Percentiles rank a stretch among this genome's conserved stretches.
Evolutionary conservation across 2,888 invertebrate species (phyloP).

Genomic region (Alloscopus bannaensis): DNA sequence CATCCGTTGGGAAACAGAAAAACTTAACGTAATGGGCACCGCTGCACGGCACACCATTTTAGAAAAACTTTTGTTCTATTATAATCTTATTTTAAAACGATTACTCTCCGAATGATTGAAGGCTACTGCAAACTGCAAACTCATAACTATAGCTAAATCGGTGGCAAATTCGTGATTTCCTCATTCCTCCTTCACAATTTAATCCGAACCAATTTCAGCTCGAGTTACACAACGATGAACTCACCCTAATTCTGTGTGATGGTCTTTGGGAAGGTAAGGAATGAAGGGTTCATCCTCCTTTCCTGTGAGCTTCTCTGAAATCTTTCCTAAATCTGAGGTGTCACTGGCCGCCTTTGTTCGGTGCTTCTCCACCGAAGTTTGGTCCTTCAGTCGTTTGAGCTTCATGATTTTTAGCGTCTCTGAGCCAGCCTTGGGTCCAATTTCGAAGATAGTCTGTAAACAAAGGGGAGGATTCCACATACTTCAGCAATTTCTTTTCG

Average conservation of each 20-base stretch:
- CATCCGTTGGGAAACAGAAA: no score
- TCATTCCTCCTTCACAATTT: no score
- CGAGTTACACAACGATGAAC: conserved; percentile 18
- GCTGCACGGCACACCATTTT: no score
- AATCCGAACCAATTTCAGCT: no score
- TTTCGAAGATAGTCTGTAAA: conserved; percentile 93
- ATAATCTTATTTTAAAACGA: no score
- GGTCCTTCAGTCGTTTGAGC: conserved; percentile 86
- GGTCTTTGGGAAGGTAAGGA: conserved; percentile 89
- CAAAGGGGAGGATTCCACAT: neutral
- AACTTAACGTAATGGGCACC: no score
- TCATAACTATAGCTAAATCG: no score
- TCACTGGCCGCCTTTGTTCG: conserved; percentile 76
- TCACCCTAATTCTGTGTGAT: conserved; percentile 88
- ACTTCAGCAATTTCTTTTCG: no score
- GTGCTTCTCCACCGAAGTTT: conserved; percentile 78
- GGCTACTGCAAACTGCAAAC: no score
- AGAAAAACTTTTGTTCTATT: no score
- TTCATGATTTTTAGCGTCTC: conserved; percentile 90
- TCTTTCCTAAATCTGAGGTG: conserved; percentile 76
- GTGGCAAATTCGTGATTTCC: no score
- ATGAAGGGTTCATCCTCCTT: conserved; percentile 83
- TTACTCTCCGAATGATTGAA: no score
- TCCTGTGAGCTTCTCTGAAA: conserved; percentile 69
- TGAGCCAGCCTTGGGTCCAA: conserved; percentile 88